Evolutionary conservation across 1,140 invertebrate species (phyloP), one percentile per base, ranked within the genome.

Genomic region (Pogonomyrmex barbatus): DNA sequence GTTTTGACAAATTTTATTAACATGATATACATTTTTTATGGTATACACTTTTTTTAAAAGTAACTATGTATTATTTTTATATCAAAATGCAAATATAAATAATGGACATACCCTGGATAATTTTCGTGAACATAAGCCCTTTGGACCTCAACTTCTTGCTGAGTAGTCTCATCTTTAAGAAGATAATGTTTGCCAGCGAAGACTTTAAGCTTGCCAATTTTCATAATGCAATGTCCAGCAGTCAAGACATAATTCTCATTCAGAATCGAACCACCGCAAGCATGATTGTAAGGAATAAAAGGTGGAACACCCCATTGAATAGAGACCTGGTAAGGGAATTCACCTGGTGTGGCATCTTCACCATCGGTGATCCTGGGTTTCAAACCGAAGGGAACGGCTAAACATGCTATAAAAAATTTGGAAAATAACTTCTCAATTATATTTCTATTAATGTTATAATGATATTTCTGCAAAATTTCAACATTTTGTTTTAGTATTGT

Each of bases 261-360:
- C 42, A 96, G 73, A 76, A 96, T 94, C 4, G 95, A 95, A 8
- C 95, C 96, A 52, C 96, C 96, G 85, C 96, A 96, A 14, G 92
- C 87, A 78, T 95, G 95, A 6, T 76, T 89, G 30, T 62, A 85
- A 8, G 67, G 17, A 0, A 79, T 4, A 0, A 92, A 0, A 3
- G 92, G 91, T 75, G 91, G 91, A 0, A 91, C 10, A 73, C 82
- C 91, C 86, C 88, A 92, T 50, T 75, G 82, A 2, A 94, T 14
- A 30, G 94, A 93, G 24, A 94, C 93, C 62, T 95, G 94, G 85
- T 93, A 95, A 9, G 95, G 94, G 65, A 93, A 95, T 86, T 95
- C 89, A 36, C 93, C 94, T 0, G 87, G 87, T 2, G 1, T 0
- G 0, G 93, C 92, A 60, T 88, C 30, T 0, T 85, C 42, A 5